Percentiles rank a stretch among this genome's conserved stretches.
Conservation (phyloP, 2,113 vertebrate genomes). For the Bungarus multicinctus region DNA sequence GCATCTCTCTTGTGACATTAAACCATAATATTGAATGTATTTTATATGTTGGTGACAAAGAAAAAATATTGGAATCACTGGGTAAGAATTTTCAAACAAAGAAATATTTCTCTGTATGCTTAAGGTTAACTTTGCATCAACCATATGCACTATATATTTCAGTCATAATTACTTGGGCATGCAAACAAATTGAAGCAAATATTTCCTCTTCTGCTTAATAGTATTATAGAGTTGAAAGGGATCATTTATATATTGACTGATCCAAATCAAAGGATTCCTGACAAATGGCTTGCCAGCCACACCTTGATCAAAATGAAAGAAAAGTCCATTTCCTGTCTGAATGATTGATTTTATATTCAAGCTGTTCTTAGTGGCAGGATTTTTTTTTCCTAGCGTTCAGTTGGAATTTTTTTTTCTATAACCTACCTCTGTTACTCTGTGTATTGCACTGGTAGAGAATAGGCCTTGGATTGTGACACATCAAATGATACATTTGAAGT, state of each 20-base stretch:
- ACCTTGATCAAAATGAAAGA: not conserved
- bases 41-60: not conserved
- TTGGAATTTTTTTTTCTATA: not conserved
- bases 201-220: conserved; percentile 11
- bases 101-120: not conserved
- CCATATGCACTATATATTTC: not conserved
- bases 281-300: not conserved
- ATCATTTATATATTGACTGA: not conserved
- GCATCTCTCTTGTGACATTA: not conserved
- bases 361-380: not conserved
- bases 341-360: not conserved
- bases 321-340: not conserved
- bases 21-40: not conserved
- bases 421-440: not conserved
- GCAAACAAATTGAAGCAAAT: not conserved
- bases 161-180: not conserved
- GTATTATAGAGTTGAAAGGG: not conserved
- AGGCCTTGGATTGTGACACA: not conserved
- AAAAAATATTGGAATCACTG: not conserved
- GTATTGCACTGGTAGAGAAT: not conserved
- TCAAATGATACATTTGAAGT: not conserved
- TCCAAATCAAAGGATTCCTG: not conserved
- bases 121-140: not conserved
- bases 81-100: not conserved
- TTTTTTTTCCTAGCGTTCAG: not conserved